A percentile compares a stretch with the other conserved stretches of the same genome.
These are phyloP conservation scores for Chlamydotis undulata DNA, from an alignment of 2,113 vertebrate genomes.

Conservation along the genomic window DNA sequence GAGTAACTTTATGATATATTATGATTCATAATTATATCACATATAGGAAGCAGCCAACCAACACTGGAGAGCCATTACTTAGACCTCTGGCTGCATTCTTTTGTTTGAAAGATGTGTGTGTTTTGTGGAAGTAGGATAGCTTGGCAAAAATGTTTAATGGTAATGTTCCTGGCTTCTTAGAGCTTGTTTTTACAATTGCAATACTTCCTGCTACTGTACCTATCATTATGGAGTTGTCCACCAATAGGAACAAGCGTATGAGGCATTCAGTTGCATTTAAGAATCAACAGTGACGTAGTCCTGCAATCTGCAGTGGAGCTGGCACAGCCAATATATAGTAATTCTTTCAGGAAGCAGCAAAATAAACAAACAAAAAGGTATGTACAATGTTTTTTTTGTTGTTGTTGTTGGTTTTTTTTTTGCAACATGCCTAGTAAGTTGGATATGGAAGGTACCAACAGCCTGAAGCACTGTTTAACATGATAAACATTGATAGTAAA, in stretches of 20 bases:
- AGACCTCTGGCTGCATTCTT: neutral
- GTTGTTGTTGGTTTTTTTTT: neutral
- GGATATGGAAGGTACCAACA: neutral
- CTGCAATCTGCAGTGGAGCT: neutral
- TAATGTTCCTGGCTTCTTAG: neutral
- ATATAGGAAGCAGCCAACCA: neutral
- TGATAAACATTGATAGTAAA: neutral
- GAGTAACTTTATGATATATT: neutral
- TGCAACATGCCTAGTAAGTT: neutral
- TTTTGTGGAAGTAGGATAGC: neutral
- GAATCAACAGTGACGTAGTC: neutral
- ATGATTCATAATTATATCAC: neutral
- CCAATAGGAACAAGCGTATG: neutral
- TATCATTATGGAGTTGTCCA: neutral
- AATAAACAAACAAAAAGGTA: neutral
- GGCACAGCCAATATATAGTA: neutral
- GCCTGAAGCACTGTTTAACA: neutral
- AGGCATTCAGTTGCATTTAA: neutral
- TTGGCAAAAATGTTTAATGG: neutral
- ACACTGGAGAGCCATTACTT: neutral
- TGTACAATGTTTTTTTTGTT: neutral
- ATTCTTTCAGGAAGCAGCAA: neutral
- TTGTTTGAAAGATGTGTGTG: neutral
- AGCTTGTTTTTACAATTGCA: neutral
- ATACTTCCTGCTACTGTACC: neutral